Evolutionary conservation across 2,113 vertebrate species (phyloP), one percentile per base, ranked within the genome.

Genomic region (Ovis canadensis): DNA sequence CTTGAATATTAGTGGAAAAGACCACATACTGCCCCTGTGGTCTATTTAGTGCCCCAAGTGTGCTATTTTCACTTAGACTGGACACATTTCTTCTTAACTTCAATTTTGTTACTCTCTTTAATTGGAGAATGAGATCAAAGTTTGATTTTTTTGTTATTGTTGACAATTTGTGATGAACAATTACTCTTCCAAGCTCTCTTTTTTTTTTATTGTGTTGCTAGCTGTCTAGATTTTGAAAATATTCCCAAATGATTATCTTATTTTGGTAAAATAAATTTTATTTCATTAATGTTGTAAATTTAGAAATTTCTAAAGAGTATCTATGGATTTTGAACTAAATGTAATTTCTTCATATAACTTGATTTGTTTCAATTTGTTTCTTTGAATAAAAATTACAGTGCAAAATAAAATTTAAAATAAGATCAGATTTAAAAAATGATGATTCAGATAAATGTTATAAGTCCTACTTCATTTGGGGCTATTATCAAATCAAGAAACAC

Each of bases 261-360:
- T 71, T 94, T 93, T 62, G 19, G 50, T 52, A 90, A 97, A 77
- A 52, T 60, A 84, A 96, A 84, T 90, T 64, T 92, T 9, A 80
- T 91, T 81, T 90, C 31, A 74, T 40, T 67, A 77, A 90, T 29
- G 54, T 1, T 54, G 1, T 64, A 97, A 82, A 62, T 55, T 88
- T 85, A 57, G 19, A 86, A 93, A 71, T 54, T 71, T 89, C 80
- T 82, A 60, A 81, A 52, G 83, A 8, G 14, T 82, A 3, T 60
- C n/a, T 36, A 52, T 95, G 29, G 8, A 40, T 90, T 74, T 74
- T 82, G 3, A 96, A 85, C 23, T 67, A 90, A 84, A 94, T 31
- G 9, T 64, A 71, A 3, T 60, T 77, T 91, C 4, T 97, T 95
- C 12, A 62, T 8, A 60, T 55, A 43, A 95, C 1, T 87, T 92